Conservation (phyloP, 2,113 vertebrate genomes). For the Clarias gariepinus region DNA sequence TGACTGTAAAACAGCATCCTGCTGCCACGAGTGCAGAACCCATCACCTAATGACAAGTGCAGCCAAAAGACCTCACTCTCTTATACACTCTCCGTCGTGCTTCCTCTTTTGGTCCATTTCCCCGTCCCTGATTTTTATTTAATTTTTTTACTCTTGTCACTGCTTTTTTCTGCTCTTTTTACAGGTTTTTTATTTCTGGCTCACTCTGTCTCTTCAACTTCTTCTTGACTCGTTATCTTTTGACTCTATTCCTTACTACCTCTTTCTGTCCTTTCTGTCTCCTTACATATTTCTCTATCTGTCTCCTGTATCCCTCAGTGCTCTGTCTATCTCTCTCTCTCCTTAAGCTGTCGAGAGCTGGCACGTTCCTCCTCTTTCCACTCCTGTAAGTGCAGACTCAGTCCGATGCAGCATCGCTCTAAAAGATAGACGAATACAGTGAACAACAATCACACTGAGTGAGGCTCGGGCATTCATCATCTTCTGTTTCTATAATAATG, state of each 20-base stretch:
- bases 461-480: slow-evolving; percentile 10
- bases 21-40: slow-evolving; percentile 18
- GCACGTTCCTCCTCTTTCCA: slow-evolving; percentile 22
- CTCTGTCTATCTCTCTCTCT: not conserved
- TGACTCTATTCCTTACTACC: not conserved
- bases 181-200: not conserved
- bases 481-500: slow-evolving; percentile 20
- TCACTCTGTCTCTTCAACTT: not conserved
- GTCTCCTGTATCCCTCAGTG: not conserved
- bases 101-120: not conserved
- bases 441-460: slow-evolving; percentile 10
- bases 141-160: not conserved
- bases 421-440: slow-evolving; percentile 18
- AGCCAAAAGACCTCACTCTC: slow-evolving; percentile 6
- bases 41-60: not conserved
- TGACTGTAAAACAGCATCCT: slow-evolving; percentile 2
- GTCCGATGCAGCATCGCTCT: slow-evolving; percentile 3
- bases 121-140: not conserved
- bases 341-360: not conserved
- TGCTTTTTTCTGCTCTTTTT: not conserved
- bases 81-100: not conserved
- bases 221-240: too few relatives aligned
- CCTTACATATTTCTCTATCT: not conserved
- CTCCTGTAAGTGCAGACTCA: slow-evolving; percentile 10
- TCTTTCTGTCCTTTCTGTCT: not conserved